Evolutionary conservation across 2,888 invertebrate species (phyloP), one percentile per base, ranked within the genome.

Genomic region (Phania funesta): DNA sequence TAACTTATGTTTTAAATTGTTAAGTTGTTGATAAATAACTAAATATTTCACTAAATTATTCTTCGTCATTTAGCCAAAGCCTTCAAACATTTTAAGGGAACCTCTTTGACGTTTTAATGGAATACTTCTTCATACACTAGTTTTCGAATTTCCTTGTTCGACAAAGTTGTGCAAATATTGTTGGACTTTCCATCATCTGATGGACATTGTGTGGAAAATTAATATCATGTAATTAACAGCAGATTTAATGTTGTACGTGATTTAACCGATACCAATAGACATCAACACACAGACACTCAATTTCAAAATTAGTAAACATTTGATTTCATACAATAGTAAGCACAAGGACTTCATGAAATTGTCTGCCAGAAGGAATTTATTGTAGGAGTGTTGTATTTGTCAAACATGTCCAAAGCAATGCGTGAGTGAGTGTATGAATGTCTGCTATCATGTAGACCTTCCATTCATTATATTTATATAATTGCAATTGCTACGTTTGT

Each of bases 211-310:
- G 67, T 86, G 86, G 86, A 88, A 89, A 90, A 90, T 90, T 89
- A 89, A 90, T 90, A 90, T 87, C 87, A 84, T 86, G 88, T 89
- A 89, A 90, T 89, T 90, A 90, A 89, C 87, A 86, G 86, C 85
- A 87, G 86, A 87, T 88, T 89, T 86, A 85, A 86, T 84, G 84
- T 74, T 83, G 80, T 84, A 84, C 79, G 86, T 88, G 89, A 89
- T 89, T 89, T 87, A 86, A 86, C 71, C 84, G 74, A 84, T 71
- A 65, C 41, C 50, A 52, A 78, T 46, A 26, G 52, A 68, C 56
- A 67, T 67, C 67, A 67, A 77, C 54, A 62, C 13, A 26, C 46
- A 46, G 58, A 24, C 11, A 56, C 8, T 11, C 52, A 60, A 60
- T 38, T 60, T 58, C 35, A 60, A 78, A 84, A 84, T 84, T 80